Conservation (phyloP, 2,797 vertebrate genomes). For the Epinephelus awoara region DNA sequence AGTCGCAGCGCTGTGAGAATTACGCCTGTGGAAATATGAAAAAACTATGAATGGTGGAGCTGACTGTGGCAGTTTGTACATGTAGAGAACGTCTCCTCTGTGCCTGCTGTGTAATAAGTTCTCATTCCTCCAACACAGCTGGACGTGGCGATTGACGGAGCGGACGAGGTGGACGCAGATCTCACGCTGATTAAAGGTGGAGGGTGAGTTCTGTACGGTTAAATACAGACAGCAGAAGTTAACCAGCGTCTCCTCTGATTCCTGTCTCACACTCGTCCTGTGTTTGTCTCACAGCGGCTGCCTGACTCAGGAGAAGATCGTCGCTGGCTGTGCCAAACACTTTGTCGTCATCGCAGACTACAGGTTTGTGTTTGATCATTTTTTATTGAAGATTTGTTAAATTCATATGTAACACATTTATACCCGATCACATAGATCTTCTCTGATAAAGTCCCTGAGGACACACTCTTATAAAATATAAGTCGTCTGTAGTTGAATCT, state of each 20-base stretch:
- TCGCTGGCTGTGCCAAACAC: conserved; percentile 94
- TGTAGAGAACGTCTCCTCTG: background rate
- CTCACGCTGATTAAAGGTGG: conserved; percentile 98
- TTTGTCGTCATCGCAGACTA: conserved; percentile 97
- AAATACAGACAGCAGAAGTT: fast-evolving
- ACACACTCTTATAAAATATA: background rate
- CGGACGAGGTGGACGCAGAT: conserved; percentile 94
- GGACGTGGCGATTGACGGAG: conserved; percentile 96
- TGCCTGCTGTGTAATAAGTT: background rate
- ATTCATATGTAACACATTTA: no score
- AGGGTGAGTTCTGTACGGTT: conserved; percentile 88
- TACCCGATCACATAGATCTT: no score
- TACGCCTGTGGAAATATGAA: background rate
- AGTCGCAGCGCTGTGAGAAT: background rate
- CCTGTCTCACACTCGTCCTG: background rate
- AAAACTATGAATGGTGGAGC: background rate
- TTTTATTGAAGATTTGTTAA: no score
- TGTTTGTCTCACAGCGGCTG: conserved; percentile 88
- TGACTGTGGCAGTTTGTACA: background rate
- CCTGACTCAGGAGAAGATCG: conserved; percentile 97
- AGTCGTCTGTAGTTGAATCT: background rate
- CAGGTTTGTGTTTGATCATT: conserved; percentile 84
- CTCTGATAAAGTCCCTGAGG: background rate
- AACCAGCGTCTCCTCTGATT: fast-evolving
- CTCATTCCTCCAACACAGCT: conserved; percentile 82